Base-by-base conservation (phyloP, 2,113 vertebrate genomes). In the Coptodon rendalli region DNA sequence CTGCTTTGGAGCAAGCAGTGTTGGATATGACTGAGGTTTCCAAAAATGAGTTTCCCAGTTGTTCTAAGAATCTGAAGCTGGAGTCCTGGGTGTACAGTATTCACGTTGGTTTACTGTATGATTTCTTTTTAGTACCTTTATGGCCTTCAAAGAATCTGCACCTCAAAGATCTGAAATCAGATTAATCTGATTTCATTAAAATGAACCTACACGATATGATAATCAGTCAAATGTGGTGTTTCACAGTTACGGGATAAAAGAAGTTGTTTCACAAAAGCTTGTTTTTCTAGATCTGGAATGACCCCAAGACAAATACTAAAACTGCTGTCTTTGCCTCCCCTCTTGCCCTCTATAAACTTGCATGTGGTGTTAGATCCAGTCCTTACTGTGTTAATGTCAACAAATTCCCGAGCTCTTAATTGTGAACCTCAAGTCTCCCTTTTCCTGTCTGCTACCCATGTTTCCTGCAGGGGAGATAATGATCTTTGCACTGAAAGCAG, bases 371-470 rank as follows among this genome's bases (percentile, higher is more conserved):
- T 31, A 10, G 27, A 82, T 29, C n/a, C 22, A 53, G 79, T 6
- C 10, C n/a, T 6, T 14, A 4, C 31, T 1, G 13, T 45, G 43
- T 84, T 43, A 84, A 34, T 31, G 57, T 78, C 3, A 38, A 89
- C 52, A 84, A 88, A 94, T 86, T 89, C 82, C 73, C 10, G 9
- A 87, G 78, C 81, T 87, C n/a, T 19, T 73, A 84, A 96, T 93
- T 96, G 91, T 95, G 63, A 95, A 95, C 86, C 52, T 80, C 2
- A 80, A 78, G 87, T 91, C 92, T 93, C 86, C 86, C 89, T 29
- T 84, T 97, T 97, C 97, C 96, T 97, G 95, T 93, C 80, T 71
- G 54, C 92, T 85, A 90, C 89, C 92, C 91, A 91, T 54, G 91
- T 93, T 96, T 97, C 95, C 96, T 93, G 52, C 93, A 94, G 92